These are phyloP conservation scores for Ectobius pallidus DNA, from an alignment of 2,888 invertebrate genomes.

Conservation along the genomic window DNA sequence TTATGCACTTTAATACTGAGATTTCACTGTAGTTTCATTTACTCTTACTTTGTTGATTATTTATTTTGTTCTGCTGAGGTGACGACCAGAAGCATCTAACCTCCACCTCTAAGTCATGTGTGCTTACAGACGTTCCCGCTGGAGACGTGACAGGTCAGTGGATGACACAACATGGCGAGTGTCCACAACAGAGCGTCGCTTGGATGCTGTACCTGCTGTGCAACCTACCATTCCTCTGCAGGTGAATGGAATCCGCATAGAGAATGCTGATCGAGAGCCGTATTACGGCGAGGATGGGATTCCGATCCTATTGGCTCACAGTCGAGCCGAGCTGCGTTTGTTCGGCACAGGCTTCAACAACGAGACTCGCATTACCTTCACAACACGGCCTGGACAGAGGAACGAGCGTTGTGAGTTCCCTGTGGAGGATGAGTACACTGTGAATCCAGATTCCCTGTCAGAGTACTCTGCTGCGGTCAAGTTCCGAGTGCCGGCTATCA, in stretches of 20 bases:
- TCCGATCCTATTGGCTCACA: slow-evolving; percentile 69
- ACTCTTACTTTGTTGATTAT: no score
- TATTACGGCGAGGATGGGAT: slow-evolving; percentile 60
- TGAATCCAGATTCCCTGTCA: slow-evolving; percentile 57
- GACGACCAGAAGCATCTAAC: no score
- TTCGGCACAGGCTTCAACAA: slow-evolving; percentile 74
- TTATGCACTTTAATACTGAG: no score
- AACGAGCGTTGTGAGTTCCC: slow-evolving; percentile 70
- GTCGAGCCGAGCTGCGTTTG: slow-evolving; percentile 67
- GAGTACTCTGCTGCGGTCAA: slow-evolving; percentile 61
- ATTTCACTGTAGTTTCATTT: no score
- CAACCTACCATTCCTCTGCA: not conserved
- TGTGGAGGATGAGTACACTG: slow-evolving; percentile 57
- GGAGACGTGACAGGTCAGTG: not conserved
- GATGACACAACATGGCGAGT: not conserved
- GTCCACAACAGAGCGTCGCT: not conserved
- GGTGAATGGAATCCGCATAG: slow-evolving; percentile 48
- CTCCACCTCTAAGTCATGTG: no score
- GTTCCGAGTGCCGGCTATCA: slow-evolving; percentile 57
- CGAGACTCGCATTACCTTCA: slow-evolving; percentile 73
- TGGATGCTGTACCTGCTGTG: not conserved
- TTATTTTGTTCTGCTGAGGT: no score
- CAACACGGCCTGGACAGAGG: slow-evolving; percentile 60
- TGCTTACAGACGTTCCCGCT: not conserved
- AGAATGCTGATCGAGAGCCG: slow-evolving; percentile 47